phyloP scores from a whole-genome alignment of 1,140 invertebrate species.

The Listronotus bonariensis region DNA sequence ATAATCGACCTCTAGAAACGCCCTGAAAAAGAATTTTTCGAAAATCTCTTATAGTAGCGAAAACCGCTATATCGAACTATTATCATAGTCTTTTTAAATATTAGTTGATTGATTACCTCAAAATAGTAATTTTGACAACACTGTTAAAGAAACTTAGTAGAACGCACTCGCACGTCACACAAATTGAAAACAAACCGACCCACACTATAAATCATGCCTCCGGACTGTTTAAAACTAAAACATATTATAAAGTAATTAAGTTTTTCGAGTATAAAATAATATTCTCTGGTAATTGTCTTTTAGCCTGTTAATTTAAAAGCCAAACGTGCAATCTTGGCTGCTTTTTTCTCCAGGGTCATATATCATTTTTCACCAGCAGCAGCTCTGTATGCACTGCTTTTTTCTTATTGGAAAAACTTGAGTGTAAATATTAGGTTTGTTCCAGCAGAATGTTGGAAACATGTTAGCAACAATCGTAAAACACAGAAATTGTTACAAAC shows the following conservation, averaged over 20 bases:
- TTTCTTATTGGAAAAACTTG: neutral
- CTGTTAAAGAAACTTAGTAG: neutral
- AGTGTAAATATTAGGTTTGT: no score
- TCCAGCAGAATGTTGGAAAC: no score
- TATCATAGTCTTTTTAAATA: no score
- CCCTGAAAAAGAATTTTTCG: no score
- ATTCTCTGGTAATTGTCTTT: conserved; percentile 39
- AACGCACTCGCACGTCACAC: conserved; percentile 1
- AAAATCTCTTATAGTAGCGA: no score
- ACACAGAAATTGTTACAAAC: no score
- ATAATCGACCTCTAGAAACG: no score
- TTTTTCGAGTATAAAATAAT: conserved; percentile 41
- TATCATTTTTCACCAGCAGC: conserved; percentile 3
- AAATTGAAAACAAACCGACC: conserved; percentile 24
- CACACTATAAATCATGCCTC: conserved; percentile 36
- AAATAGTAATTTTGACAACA: neutral
- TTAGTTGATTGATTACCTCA: no score
- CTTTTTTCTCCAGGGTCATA: conserved; percentile 9
- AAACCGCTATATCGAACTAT: no score
- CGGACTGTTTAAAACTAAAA: conserved; percentile 29
- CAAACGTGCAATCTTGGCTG: conserved; percentile 26
- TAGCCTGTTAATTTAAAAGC: conserved; percentile 36
- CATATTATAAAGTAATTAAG: conserved; percentile 45
- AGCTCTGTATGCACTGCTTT: neutral
- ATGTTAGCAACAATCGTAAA: no score